Percentiles rank a stretch among this genome's conserved stretches.
These are phyloP conservation scores for Andrena bucephala DNA, from an alignment of 2,888 invertebrate genomes.

Conservation along the genomic window DNA sequence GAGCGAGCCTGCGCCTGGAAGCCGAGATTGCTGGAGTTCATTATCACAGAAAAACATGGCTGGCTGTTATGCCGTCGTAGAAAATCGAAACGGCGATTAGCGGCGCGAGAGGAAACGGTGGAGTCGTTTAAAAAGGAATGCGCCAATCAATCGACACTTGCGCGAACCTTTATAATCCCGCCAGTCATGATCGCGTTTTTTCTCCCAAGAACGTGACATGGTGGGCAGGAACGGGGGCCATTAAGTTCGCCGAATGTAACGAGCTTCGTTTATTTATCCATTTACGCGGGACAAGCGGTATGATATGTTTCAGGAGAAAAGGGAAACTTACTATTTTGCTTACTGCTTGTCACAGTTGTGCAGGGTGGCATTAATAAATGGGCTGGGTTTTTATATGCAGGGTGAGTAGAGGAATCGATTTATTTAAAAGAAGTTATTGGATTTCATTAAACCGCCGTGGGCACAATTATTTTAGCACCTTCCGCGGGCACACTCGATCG, in stretches of 20 bases:
- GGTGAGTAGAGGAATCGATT: too few relatives aligned
- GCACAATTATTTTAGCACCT: too few relatives aligned
- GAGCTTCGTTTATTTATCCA: background rate
- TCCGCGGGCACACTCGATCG: too few relatives aligned
- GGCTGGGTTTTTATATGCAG: too few relatives aligned
- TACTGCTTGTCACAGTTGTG: too few relatives aligned
- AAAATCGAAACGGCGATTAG: slow-evolving; percentile 61
- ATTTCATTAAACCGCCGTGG: too few relatives aligned
- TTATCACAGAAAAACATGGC: slow-evolving; percentile 74
- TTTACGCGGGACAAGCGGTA: too few relatives aligned
- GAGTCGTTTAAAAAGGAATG: slow-evolving; percentile 54
- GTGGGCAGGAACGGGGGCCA: slow-evolving; percentile 19
- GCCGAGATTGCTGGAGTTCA: slow-evolving; percentile 72
- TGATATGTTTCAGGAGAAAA: too few relatives aligned
- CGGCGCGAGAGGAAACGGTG: slow-evolving; percentile 59
- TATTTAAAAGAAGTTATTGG: too few relatives aligned
- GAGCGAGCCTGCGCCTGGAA: slow-evolving; percentile 53
- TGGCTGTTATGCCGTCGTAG: slow-evolving; percentile 42
- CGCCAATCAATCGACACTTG: slow-evolving; percentile 64
- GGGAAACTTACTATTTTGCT: too few relatives aligned
- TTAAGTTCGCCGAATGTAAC: slow-evolving; percentile 11
- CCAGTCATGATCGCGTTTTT: slow-evolving; percentile 22
- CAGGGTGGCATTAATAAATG: too few relatives aligned
- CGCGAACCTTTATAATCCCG: slow-evolving; percentile 43
- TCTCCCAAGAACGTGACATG: slow-evolving; percentile 11